Conservation (phyloP, 2,888 invertebrate genomes). For the Perizoma flavofasciatum region DNA sequence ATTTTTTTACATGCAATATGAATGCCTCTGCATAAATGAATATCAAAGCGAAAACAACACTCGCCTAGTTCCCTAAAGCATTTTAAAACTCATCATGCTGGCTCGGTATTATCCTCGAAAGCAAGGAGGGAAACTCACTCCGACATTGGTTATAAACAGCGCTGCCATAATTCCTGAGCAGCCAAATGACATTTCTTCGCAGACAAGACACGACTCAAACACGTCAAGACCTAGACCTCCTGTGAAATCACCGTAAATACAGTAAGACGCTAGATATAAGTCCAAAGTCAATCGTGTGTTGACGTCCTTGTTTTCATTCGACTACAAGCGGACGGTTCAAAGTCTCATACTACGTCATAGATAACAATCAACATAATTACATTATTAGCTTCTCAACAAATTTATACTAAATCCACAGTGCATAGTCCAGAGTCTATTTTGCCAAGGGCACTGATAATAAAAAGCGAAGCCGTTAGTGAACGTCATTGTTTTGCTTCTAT, state of each 20-base stretch:
- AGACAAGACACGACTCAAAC: conserved; percentile 89
- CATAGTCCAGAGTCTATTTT: no score
- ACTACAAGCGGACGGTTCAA: no score
- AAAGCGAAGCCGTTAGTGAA: no score
- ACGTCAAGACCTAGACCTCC: conserved; percentile 90
- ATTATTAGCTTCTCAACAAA: no score
- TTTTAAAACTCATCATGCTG: conserved; percentile 63
- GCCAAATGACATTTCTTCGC: conserved; percentile 95
- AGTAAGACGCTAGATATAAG: neutral
- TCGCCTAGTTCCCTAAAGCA: neutral
- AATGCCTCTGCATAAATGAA: no score
- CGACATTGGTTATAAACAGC: conserved; percentile 91
- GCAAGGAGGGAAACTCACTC: conserved; percentile 54
- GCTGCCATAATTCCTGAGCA: conserved; percentile 97
- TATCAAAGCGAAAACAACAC: neutral
- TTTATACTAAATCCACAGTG: no score
- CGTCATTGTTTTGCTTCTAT: no score
- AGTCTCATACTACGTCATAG: no score
- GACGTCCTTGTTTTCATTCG: no score
- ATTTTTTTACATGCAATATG: no score
- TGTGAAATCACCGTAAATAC: conserved; percentile 53
- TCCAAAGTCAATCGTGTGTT: neutral
- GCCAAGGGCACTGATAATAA: no score
- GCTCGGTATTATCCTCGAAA: conserved; percentile 45
- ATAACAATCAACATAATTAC: no score